Percentiles rank a stretch among this genome's conserved stretches.
phyloP scores from a whole-genome alignment of 2,113 vertebrate species.

The Vulpes lagopus region DNA sequence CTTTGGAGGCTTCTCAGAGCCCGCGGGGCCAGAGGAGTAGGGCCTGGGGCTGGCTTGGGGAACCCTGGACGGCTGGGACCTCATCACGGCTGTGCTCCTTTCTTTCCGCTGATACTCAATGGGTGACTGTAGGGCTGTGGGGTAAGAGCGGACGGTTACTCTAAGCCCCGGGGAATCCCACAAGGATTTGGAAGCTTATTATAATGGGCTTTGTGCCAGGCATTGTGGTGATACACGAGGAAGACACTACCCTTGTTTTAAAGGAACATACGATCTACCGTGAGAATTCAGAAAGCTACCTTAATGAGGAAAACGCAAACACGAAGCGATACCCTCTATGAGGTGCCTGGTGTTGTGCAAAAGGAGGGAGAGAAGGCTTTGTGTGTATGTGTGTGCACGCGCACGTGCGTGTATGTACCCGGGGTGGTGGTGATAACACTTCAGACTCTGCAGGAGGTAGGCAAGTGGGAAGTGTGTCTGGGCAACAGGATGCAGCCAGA shows the following conservation, averaged over 20 bases:
- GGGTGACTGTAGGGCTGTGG: constrained; percentile 95
- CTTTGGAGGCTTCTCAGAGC: constrained; percentile 91
- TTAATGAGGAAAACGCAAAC: not conserved
- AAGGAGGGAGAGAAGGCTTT: not conserved
- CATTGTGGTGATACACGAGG: not conserved
- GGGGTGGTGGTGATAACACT: not conserved
- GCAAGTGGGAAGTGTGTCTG: not conserved
- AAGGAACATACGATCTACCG: not conserved
- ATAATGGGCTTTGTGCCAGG: not conserved
- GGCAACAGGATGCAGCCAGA: not conserved
- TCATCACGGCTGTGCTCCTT: constrained; percentile 90
- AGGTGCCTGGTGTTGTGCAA: not conserved
- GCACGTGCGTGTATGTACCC: not conserved
- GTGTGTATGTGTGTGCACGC: fast-evolving
- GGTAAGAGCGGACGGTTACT: not conserved
- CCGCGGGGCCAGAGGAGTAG: constrained; percentile 91
- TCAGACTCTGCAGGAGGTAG: not conserved
- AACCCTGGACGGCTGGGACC: constrained; percentile 88
- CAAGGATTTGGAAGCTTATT: not conserved
- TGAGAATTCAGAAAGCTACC: not conserved
- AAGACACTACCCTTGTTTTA: not conserved
- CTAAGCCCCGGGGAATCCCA: not conserved
- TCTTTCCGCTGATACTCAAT: constrained; percentile 98
- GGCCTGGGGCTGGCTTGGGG: constrained; percentile 91
- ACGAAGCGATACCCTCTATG: not conserved